phyloP scores from a whole-genome alignment of 2,888 invertebrate genomes.

The Steinernema carpocapsae region DNA sequence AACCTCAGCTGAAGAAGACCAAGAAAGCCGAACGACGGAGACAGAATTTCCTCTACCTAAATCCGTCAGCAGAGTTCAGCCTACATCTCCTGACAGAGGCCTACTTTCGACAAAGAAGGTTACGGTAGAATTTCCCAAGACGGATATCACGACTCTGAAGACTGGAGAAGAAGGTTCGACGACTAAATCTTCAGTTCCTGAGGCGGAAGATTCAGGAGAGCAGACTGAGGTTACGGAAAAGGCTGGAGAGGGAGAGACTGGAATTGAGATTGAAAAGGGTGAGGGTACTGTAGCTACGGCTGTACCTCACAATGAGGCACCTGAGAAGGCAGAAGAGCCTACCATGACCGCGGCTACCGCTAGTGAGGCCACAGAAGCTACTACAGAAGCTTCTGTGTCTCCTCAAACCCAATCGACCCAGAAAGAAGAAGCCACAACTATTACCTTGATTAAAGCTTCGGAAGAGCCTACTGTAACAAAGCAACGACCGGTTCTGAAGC shows the following conservation, averaged over 20 bases:
- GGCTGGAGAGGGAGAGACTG: neutral
- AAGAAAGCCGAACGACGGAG: neutral
- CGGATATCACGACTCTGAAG: no score
- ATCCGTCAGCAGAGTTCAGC: neutral
- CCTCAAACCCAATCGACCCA: no score
- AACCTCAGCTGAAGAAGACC: neutral
- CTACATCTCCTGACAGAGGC: neutral
- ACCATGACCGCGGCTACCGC: neutral
- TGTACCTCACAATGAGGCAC: no score
- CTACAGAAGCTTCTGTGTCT: no score
- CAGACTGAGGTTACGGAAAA: no score
- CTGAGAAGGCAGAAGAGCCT: neutral
- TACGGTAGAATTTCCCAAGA: no score
- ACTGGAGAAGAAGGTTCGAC: no score
- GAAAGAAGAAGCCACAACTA: no score
- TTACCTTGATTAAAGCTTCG: neutral
- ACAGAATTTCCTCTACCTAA: neutral
- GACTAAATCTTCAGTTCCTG: no score
- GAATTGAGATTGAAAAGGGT: neutral
- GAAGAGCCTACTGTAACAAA: neutral
- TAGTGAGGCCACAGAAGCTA: neutral
- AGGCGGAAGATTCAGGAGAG: no score
- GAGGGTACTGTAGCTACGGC: neutral
- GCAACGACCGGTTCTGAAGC: no score
- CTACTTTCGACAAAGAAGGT: neutral